These are phyloP conservation scores for Platycheirus albimanus DNA, from an alignment of 2,888 invertebrate genomes.

Conservation along the genomic window DNA sequence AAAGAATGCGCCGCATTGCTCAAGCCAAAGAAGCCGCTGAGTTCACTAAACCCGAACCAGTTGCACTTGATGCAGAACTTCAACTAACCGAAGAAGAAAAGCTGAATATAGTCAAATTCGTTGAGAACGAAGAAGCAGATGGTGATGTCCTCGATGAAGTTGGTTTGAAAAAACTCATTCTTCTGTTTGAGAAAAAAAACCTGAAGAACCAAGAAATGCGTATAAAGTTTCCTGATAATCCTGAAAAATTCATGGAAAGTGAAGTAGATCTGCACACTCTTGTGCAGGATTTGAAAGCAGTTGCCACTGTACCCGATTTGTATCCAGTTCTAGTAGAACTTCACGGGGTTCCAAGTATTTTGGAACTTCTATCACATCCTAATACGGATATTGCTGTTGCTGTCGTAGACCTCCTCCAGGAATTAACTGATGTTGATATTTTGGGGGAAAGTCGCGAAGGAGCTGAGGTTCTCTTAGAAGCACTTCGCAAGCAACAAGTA, in stretches of 20 bases:
- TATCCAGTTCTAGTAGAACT: slow-evolving; percentile 95
- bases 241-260: slow-evolving; percentile 99
- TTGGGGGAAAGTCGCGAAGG: slow-evolving; percentile 95
- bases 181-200: slow-evolving; percentile 97
- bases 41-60: slow-evolving; percentile 80
- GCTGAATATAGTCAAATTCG: slow-evolving; percentile 91
- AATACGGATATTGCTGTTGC: slow-evolving; percentile 89
- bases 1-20: slow-evolving; percentile 86
- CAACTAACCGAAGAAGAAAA: slow-evolving; percentile 88
- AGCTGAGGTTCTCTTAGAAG: slow-evolving; percentile 93
- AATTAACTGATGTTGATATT: slow-evolving; percentile 98
- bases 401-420: slow-evolving; percentile 86
- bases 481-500: slow-evolving; percentile 94
- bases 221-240: slow-evolving; percentile 98
- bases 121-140: slow-evolving; percentile 91
- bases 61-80: slow-evolving; percentile 85
- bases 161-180: slow-evolving; percentile 92
- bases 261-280: slow-evolving; percentile 96
- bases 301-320: slow-evolving; percentile 97
- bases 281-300: slow-evolving; percentile 93
- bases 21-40: slow-evolving; percentile 84
- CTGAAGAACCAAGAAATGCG: slow-evolving; percentile 98
- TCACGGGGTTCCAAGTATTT: slow-evolving; percentile 93
- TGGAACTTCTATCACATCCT: slow-evolving; percentile 96
- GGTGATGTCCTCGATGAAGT: slow-evolving; percentile 95